Evolutionary conservation across 2,797 vertebrate species (phyloP).

Genomic region (Melopsittacus undulatus): DNA sequence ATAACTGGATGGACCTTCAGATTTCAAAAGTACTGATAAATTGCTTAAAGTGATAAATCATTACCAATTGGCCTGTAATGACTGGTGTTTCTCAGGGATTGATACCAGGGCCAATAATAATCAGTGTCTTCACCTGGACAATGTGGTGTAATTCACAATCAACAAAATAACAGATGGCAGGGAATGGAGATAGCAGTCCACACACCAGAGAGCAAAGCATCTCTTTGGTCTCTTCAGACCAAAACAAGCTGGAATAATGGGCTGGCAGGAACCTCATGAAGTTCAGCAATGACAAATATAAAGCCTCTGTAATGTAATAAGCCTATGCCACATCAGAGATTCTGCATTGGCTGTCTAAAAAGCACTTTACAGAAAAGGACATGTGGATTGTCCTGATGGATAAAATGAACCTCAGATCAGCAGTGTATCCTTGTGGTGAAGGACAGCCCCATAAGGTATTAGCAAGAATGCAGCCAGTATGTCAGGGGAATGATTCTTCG

Average conservation of each 20-base stretch:
- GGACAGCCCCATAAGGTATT: background rate
- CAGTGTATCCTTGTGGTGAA: background rate
- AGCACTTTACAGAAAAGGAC: background rate
- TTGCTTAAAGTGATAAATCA: background rate
- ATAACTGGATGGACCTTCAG: background rate
- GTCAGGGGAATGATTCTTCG: background rate
- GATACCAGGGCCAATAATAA: background rate
- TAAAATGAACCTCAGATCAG: background rate
- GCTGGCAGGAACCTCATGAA: background rate
- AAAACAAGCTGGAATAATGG: background rate
- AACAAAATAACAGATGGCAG: background rate
- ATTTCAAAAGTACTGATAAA: background rate
- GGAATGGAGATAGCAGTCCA: background rate
- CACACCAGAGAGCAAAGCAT: background rate
- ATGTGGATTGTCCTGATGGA: background rate
- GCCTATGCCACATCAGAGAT: background rate
- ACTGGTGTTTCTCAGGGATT: background rate
- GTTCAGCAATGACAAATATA: background rate
- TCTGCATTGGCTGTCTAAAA: background rate
- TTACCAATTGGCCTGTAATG: background rate
- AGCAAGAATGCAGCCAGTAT: background rate
- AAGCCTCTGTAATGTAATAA: background rate
- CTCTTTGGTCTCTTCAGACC: background rate
- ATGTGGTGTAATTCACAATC: background rate
- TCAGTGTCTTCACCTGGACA: background rate